A percentile compares a stretch with the other conserved stretches of the same genome.
Conservation (phyloP, 2,797 vertebrate species). For the Anableps anableps region DNA sequence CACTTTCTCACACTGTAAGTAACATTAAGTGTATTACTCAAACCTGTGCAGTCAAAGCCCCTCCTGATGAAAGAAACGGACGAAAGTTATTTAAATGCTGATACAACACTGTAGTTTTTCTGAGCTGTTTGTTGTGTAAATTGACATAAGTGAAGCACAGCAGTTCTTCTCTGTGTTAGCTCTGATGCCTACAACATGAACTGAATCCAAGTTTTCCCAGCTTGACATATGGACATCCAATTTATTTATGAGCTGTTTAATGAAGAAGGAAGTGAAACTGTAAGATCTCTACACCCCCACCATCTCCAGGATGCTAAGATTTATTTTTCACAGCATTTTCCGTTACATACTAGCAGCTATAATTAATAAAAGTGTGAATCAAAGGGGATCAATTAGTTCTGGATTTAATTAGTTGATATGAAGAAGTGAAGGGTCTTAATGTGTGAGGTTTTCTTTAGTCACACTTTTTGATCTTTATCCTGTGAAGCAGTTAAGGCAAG, state of each 20-base stretch:
- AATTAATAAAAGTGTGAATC: conserved; percentile 69
- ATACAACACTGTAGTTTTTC: conserved; percentile 20
- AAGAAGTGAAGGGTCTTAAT: conserved; percentile 22
- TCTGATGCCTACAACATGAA: conserved; percentile 31
- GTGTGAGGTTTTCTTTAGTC: conserved; percentile 25
- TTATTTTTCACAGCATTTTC: conserved; percentile 63
- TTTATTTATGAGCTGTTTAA: conserved; percentile 72
- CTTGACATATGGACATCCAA: conserved; percentile 52
- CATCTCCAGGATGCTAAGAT: conserved; percentile 50
- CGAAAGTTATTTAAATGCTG: conserved; percentile 5
- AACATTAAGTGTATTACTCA: neutral
- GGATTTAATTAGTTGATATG: conserved; percentile 60
- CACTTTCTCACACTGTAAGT: too few species aligned
- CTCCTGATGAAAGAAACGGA: neutral
- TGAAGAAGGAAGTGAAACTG: conserved; percentile 65
- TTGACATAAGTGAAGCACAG: conserved; percentile 40
- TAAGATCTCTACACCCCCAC: conserved; percentile 42
- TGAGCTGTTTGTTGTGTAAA: conserved; percentile 31
- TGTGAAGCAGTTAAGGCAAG: conserved; percentile 15
- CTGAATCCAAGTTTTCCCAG: conserved; percentile 26
- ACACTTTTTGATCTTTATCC: conserved; percentile 16
- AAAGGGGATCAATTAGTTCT: conserved; percentile 61
- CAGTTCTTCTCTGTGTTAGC: conserved; percentile 12
- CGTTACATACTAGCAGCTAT: conserved; percentile 67
- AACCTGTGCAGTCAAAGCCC: neutral